Evolutionary conservation across 2,113 vertebrate genomes (phyloP).

Genomic region (Rallus limicola): DNA sequence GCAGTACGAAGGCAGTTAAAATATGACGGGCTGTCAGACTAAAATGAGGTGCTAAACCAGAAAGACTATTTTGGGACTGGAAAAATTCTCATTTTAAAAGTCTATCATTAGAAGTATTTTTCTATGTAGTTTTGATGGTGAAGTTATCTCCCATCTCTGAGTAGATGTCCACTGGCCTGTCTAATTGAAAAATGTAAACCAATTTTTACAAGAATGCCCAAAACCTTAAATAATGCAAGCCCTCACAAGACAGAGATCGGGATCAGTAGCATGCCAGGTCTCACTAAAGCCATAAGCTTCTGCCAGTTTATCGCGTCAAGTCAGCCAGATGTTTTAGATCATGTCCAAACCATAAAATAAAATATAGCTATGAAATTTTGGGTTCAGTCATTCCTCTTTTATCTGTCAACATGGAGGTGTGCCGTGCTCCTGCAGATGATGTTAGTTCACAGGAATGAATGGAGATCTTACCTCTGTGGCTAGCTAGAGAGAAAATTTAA

Average conservation of each 20-base stretch:
- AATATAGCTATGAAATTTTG: background rate
- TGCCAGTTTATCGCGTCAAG: conserved; percentile 2
- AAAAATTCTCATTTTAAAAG: conserved; percentile 51
- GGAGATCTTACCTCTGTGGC: background rate
- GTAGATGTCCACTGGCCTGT: background rate
- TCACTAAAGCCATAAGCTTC: background rate
- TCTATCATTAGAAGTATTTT: conserved; percentile 59
- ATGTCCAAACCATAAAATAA: conserved; percentile 2
- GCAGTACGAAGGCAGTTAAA: conserved; percentile 52
- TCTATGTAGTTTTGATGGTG: conserved; percentile 17
- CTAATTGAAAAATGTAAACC: conserved; percentile 23
- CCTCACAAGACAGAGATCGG: background rate
- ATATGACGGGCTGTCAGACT: conserved; percentile 63
- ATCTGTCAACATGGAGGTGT: background rate
- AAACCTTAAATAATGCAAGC: conserved; percentile 11
- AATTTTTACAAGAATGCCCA: background rate
- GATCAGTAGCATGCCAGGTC: background rate
- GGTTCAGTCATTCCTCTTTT: background rate
- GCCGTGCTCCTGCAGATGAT: background rate
- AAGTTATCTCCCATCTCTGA: conserved; percentile 35
- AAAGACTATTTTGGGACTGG: conserved; percentile 62
- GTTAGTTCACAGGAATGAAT: background rate
- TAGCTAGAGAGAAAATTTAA: background rate
- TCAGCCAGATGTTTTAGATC: background rate
- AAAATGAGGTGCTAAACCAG: conserved; percentile 60